Base-by-base conservation (phyloP, 2,797 vertebrate genomes). In the Bovichtus variegatus region DNA sequence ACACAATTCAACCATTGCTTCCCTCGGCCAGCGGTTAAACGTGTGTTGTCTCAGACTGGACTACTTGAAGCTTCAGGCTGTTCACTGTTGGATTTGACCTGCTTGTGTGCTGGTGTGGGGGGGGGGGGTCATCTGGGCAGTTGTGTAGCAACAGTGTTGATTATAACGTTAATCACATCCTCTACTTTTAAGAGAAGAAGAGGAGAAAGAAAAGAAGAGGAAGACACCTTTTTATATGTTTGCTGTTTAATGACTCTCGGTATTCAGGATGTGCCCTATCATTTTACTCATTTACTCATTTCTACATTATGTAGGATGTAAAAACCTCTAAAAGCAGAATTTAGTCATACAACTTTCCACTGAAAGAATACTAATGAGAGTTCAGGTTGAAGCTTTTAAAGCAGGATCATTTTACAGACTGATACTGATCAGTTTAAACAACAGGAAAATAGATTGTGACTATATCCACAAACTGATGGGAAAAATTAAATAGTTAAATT, bases 41-140 rank as follows among this genome's bases (percentile, higher is more conserved):
- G 0, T 61, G 38, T 43, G n/a, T 50, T 12, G 36, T 25, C 16
- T 59, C 11, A 6, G 55, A 29, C 38, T 21, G 51, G 0, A 53
- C 60, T 47, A 51, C 36, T 25, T 55, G 54, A 21, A 31, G 6
- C 31, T 44, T 31, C 9, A 21, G 19, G 29, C 41, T 46, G 55
- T n/a, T 76, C 25, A 9, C 19, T 29, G 16, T 18, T 54, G 40
- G 21, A n/a, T 76, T 25, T 69, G 41, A 81, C 38, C 51, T 23
- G 44, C 49, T 34, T 13, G n/a, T 11, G 31, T 63, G 59, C n/a
- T 16, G 11, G 57, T 34, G 57, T 34, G 43, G 80, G 58, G 53
- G 54, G 41, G 55, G 27, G 25, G 34, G 40, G 70, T 71, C 57
- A 74, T 74, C 51, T 73, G 74, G 68, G 4, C 49, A 50, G 62